Conservation (phyloP, 2,113 vertebrate species). For the Anseranas semipalmata region DNA sequence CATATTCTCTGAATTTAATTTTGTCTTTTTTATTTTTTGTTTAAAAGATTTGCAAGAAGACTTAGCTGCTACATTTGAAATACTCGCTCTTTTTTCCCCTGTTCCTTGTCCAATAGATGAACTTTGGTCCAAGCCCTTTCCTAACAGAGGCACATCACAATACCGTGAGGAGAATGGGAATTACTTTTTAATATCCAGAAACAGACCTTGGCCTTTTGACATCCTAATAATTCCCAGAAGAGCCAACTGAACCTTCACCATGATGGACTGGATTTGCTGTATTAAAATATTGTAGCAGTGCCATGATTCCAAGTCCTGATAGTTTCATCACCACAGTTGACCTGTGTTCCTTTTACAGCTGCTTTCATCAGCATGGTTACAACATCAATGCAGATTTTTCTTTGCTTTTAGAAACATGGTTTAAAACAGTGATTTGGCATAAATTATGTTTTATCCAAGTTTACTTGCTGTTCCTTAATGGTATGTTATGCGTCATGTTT, state of each 20-base stretch:
- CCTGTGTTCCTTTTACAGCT: background rate
- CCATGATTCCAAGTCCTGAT: background rate
- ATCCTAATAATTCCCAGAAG: constrained; percentile 2
- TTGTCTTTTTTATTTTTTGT: background rate
- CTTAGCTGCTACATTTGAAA: background rate
- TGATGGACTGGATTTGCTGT: background rate
- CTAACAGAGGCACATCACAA: background rate
- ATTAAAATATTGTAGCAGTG: background rate
- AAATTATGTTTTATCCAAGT: background rate
- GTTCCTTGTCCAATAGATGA: background rate
- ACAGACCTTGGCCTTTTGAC: constrained; percentile 11
- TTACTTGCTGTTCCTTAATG: background rate
- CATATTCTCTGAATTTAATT: background rate
- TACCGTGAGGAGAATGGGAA: background rate
- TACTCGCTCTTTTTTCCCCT: background rate
- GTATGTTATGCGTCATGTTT: background rate
- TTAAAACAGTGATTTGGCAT: background rate
- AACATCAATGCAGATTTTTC: background rate
- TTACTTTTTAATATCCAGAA: background rate
- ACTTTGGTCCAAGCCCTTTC: background rate
- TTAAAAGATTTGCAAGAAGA: background rate
- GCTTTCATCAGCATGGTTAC: constrained; percentile 16
- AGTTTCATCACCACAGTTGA: constrained; percentile 33
- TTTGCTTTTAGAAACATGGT: background rate
- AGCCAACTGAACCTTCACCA: constrained; percentile 41